Percentiles rank a stretch among this genome's conserved stretches.
These are phyloP conservation scores for Athetis lepigone DNA, from an alignment of 2,888 invertebrate genomes.

Conservation along the genomic window DNA sequence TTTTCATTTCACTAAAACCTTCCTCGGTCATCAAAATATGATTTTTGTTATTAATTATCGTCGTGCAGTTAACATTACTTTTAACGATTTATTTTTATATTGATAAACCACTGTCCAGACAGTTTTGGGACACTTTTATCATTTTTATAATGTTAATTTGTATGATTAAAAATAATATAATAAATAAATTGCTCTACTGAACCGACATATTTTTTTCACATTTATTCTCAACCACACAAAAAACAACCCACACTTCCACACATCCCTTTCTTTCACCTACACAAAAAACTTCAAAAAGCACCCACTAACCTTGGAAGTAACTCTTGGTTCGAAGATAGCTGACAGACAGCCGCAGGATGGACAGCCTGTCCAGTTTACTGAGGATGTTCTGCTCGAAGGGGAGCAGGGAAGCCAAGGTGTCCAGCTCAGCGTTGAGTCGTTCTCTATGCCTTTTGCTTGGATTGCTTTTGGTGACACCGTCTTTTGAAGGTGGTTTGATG, in stretches of 20 bases:
- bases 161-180: too few relatives aligned
- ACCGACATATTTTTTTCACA: too few relatives aligned
- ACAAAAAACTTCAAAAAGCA: neutral
- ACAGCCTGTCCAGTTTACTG: conserved; percentile 99
- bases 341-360: conserved; percentile 99
- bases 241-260: too few relatives aligned
- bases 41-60: too few relatives aligned
- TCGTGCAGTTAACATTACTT: too few relatives aligned
- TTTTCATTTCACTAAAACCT: too few relatives aligned
- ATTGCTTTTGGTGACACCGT: conserved; percentile 98
- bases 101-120: too few relatives aligned
- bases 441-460: conserved; percentile 99
- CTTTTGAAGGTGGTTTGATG: conserved; percentile 98
- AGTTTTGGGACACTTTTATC: too few relatives aligned
- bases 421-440: conserved; percentile 99
- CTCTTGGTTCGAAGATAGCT: conserved; percentile 99
- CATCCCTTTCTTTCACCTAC: neutral
- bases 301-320: conserved; percentile 98
- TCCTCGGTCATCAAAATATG: too few relatives aligned
- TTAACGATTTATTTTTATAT: too few relatives aligned
- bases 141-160: too few relatives aligned
- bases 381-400: conserved; percentile 99
- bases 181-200: too few relatives aligned
- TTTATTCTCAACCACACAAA: neutral
- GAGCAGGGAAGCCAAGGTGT: conserved; percentile 97